Evolutionary conservation across 2,113 vertebrate genomes (phyloP), one percentile per base, ranked within the genome.

Genomic region (Lophotis ruficrista): DNA sequence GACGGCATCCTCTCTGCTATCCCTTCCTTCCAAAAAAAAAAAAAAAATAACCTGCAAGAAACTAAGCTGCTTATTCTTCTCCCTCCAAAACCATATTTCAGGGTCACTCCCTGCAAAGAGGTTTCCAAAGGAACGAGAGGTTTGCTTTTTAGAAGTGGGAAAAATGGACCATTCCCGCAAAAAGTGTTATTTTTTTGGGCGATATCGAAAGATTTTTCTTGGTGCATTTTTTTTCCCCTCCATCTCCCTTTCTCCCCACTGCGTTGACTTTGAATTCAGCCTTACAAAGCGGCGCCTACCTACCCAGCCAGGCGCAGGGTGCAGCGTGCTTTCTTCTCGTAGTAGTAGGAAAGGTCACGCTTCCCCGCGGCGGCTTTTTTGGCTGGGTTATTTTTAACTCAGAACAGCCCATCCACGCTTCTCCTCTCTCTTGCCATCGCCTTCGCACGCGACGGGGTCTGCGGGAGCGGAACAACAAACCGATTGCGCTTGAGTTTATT

Each of bases 341-440:
- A 93, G 88, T 95, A 93, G 92, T 86, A 90, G 83, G 27, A 97
- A 96, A 97, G 96, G 95, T 96, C 96, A 90, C 43, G 27, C 88
- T 96, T 96, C 93, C 93, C 93, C 5, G 56, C 24, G 2, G 79
- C 62, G 85, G 51, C 88, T 83, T 90, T 95, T 96, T 96, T 81
- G 94, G 64, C 90, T 17, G 68, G 64, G 33, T 80, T 96, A 93
- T 97, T 96, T 97, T 96, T 92, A 95, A 90, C 83, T 9, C 7
- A 2, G 70, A 27, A 4, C 83, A 95, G 41, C 92, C 94, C 96
- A 79, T 94, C 94, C 70, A 0, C 2, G 12, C 58, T 45, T 80
- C 83, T 70, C 64, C 76, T 94, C 53, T 93, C 72, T 53, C 56
- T 88, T 2, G 28, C 33, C 24, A 8, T 75, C 33, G 3, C 18